Evolutionary conservation across 2,888 invertebrate genomes (phyloP), one percentile per base, ranked within the genome.

Genomic region (Trichopoda pennipes): DNA sequence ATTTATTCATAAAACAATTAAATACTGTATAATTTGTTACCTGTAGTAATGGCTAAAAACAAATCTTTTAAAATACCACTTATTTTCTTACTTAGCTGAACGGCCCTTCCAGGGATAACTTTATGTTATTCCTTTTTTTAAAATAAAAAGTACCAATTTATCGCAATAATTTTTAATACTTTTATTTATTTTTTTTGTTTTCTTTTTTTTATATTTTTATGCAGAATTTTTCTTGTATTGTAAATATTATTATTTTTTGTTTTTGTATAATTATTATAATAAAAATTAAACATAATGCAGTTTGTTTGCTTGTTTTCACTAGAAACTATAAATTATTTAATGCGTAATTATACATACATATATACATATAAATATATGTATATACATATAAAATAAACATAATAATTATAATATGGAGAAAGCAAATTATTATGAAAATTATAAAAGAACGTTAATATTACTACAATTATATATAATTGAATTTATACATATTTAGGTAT

Each of bases 261-360:
- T 73, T 68, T 73, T 80, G 72, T 82, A 79, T 82, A 82, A 79
- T 84, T 79, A 79, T 82, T 68, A 79, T 82, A 68, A 76, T 80
- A 84, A 79, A 82, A 82, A 82, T 79, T 84, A 83, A 81, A 78
- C 74, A 76, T 85, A 84, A 85, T 78, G 83, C 77, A 84, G 84
- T 84, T 84, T 84, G 42, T 84, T 86, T 70, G 70, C 81, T 84
- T 47, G 47, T 53, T 55, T 77, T 80, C 64, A 81, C 55, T 73
- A 66, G 53, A 78, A 79, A 73, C 66, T 79, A 73, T 38, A 53
- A 79, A 55, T 68, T 53, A 58, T 60, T 51, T 78, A 53, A 78
- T 61, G 73, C 55, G 28, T 68, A 72, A 55, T 68, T 35, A 55
- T 55, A 53, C 68, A 32, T 21, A 35, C n/a, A 32, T 23, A 61